Evolutionary conservation across 2,113 vertebrate species (phyloP).

Genomic region (Meriones unguiculatus): DNA sequence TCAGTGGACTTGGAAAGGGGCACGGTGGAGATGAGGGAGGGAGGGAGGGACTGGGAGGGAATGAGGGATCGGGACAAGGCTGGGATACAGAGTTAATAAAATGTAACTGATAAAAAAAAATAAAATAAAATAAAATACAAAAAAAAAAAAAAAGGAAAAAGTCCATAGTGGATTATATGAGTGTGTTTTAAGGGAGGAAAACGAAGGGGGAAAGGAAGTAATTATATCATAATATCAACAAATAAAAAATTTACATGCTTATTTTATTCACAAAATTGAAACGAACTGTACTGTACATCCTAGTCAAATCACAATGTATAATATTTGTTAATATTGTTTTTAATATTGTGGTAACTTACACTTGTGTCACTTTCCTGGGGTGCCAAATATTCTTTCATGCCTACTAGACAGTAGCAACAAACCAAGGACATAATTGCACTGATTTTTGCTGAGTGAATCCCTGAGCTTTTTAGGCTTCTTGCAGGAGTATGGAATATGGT

Average conservation of each 20-base stretch:
- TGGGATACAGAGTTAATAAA: too few species aligned
- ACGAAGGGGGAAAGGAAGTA: not conserved
- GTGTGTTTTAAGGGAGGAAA: not conserved
- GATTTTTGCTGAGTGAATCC: not conserved
- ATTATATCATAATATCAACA: not conserved
- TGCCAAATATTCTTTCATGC: not conserved
- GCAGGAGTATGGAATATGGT: not conserved
- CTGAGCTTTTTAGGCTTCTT: not conserved
- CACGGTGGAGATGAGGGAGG: too few species aligned
- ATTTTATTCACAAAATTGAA: not conserved
- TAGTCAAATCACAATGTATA: not conserved
- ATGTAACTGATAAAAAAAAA: too few species aligned
- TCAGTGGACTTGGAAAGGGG: too few species aligned
- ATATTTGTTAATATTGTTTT: not conserved
- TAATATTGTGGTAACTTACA: not conserved
- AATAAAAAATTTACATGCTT: not conserved
- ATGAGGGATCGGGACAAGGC: too few species aligned
- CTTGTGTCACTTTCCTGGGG: not conserved
- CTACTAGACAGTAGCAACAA: not conserved
- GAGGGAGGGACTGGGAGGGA: too few species aligned
- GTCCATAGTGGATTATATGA: not conserved
- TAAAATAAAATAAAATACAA: too few species aligned
- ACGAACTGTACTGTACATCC: not conserved
- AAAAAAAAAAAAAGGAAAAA: too few species aligned
- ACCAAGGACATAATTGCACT: not conserved